Evolutionary conservation across 1,140 invertebrate species (phyloP).

Genomic region (Lycorma delicatula): DNA sequence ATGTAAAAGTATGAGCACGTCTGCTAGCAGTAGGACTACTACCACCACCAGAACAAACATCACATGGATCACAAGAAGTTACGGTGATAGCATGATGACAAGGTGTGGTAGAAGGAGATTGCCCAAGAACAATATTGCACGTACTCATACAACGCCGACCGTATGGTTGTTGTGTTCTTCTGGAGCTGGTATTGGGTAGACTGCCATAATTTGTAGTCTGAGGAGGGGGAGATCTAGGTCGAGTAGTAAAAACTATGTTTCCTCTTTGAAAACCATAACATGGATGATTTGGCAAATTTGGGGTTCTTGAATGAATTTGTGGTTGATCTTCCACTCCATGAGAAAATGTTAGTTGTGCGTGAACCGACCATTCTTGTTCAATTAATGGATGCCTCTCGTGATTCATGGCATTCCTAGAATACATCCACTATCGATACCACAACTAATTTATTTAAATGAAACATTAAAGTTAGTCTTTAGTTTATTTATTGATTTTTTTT

Average conservation of each 20-base stretch:
- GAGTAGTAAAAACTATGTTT: conserved; percentile 46
- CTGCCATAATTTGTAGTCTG: conserved; percentile 6
- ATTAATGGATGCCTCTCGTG: not conserved
- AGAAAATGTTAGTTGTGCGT: conserved; percentile 49
- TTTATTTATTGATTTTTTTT: no score
- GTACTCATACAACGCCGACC: conserved; percentile 51
- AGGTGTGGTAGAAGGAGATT: not conserved
- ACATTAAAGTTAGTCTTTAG: no score
- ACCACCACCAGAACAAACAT: conserved; percentile 8
- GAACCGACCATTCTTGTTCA: conserved; percentile 47
- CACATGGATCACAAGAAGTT: conserved; percentile 8
- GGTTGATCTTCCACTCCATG: no score
- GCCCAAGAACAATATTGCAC: conserved; percentile 51
- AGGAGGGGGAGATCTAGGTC: conserved; percentile 33
- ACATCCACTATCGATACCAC: no score
- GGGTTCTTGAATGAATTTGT: no score
- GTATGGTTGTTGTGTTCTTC: conserved; percentile 35
- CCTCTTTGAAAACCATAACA: conserved; percentile 42
- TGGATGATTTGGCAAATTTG: no score
- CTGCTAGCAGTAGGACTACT: conserved; percentile 26
- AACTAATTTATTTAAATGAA: no score
- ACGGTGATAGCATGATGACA: conserved; percentile 24
- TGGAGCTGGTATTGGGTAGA: conserved; percentile 1
- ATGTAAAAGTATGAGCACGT: conserved; percentile 31
- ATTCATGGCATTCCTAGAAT: not conserved